A percentile compares a stretch with the other conserved stretches of the same genome.
These are phyloP conservation scores for Melieria omissa DNA, from an alignment of 2,888 invertebrate species.

Conservation along the genomic window DNA sequence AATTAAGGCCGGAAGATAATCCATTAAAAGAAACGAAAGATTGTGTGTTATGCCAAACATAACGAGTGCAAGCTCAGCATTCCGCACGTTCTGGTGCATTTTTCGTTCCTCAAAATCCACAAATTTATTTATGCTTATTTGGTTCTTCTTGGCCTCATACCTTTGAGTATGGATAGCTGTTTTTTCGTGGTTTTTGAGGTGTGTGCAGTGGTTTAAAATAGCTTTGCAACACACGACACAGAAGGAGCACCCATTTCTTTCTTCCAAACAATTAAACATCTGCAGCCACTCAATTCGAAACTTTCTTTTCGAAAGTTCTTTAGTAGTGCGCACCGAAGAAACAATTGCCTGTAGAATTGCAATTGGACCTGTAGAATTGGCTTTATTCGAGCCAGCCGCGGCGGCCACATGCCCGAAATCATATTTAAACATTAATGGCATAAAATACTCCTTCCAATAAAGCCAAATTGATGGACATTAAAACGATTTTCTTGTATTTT, in stretches of 20 bases:
- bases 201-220: constrained; percentile 14
- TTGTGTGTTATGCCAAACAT: constrained; percentile 40
- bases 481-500: too few relatives aligned
- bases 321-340: too few relatives aligned
- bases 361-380: too few relatives aligned
- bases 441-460: too few relatives aligned
- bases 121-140: background rate
- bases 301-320: constrained; percentile 13
- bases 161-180: background rate
- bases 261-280: constrained; percentile 11
- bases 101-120: background rate
- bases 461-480: too few relatives aligned
- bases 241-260: constrained; percentile 18
- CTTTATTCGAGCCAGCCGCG: too few relatives aligned
- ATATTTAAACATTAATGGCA: too few relatives aligned
- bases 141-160: constrained; percentile 9
- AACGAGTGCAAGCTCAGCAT: constrained; percentile 34
- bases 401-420: too few relatives aligned
- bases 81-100: constrained; percentile 15
- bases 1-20: constrained; percentile 27
- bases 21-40: constrained; percentile 31
- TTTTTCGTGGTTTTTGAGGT: constrained; percentile 22
- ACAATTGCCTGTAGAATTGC: too few relatives aligned
- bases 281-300: constrained; percentile 20
- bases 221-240: constrained; percentile 11